Evolutionary conservation across 1,140 invertebrate species (phyloP).

Genomic region (Euwallacea fornicatus): DNA sequence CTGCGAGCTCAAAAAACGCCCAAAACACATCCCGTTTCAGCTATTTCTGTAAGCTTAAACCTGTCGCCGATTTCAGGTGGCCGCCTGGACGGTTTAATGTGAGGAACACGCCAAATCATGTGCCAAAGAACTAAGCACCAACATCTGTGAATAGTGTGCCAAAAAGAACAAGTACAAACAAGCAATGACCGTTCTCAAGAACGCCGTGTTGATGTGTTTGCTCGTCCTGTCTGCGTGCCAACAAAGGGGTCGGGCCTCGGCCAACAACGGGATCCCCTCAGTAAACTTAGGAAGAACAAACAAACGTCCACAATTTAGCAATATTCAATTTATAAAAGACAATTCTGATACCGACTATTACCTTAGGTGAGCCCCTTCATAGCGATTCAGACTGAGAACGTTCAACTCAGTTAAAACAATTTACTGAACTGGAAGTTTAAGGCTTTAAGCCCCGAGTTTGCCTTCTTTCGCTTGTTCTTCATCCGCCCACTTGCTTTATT

Average conservation of each 20-base stretch:
- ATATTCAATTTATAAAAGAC: slow-evolving; percentile 42
- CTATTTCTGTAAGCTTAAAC: too few species aligned
- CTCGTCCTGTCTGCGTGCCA: slow-evolving; percentile 18
- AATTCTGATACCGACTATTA: slow-evolving; percentile 31
- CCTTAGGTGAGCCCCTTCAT: slow-evolving; percentile 16
- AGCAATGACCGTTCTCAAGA: slow-evolving; percentile 20
- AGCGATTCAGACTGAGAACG: background rate
- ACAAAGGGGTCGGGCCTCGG: slow-evolving; percentile 1
- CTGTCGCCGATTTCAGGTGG: too few species aligned
- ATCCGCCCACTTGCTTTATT: too few species aligned
- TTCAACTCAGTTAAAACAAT: too few species aligned
- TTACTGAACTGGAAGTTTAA: too few species aligned
- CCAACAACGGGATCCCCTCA: background rate
- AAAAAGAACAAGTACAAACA: slow-evolving; percentile 23
- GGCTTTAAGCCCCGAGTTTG: too few species aligned
- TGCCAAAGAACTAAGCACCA: too few species aligned
- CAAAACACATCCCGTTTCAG: too few species aligned
- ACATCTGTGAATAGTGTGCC: background rate
- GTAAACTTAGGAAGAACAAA: slow-evolving; percentile 19
- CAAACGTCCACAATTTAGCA: slow-evolving; percentile 44
- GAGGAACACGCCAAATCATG: too few species aligned
- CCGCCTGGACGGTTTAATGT: too few species aligned
- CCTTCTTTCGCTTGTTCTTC: too few species aligned
- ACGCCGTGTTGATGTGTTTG: slow-evolving; percentile 17
- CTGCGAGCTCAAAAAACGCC: too few species aligned